phyloP scores from a whole-genome alignment of 2,113 vertebrate species.

The Psittacula cyanocephala region DNA sequence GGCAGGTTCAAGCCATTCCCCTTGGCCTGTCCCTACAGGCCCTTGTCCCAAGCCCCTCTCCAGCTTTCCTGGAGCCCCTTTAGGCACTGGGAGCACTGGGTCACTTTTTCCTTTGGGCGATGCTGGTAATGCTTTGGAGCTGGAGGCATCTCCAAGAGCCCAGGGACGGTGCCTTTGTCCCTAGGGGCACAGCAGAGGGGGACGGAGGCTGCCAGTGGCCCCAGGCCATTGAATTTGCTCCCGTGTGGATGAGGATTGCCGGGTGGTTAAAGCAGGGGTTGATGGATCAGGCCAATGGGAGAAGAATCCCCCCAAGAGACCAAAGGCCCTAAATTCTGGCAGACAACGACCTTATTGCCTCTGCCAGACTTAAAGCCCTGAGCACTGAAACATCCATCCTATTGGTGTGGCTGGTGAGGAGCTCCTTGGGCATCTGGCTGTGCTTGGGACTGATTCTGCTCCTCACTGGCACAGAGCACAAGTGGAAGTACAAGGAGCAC shows the following conservation, averaged over 20 bases:
- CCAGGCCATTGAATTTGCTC: neutral
- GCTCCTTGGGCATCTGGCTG: neutral
- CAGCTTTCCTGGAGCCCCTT: neutral
- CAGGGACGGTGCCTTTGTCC: neutral
- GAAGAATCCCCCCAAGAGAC: rapidly evolving
- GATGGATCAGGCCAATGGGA: neutral
- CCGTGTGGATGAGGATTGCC: neutral
- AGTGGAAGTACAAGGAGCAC: neutral
- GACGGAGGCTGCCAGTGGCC: neutral
- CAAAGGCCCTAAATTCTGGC: neutral
- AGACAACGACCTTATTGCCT: neutral
- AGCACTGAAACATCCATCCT: neutral
- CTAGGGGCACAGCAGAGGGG: neutral
- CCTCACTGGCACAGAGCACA: neutral
- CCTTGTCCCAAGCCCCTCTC: neutral
- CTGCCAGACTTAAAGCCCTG: neutral
- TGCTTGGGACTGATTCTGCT: neutral
- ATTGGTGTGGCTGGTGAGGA: neutral
- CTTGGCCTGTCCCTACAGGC: neutral
- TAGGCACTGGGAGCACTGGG: neutral
- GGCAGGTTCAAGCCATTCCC: too few species aligned
- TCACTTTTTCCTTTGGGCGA: neutral
- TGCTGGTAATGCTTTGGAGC: neutral
- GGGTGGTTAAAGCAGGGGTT: neutral
- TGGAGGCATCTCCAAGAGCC: neutral